Base-by-base conservation (phyloP, 2,888 invertebrate genomes). In the Antheraea yamamai region DNA sequence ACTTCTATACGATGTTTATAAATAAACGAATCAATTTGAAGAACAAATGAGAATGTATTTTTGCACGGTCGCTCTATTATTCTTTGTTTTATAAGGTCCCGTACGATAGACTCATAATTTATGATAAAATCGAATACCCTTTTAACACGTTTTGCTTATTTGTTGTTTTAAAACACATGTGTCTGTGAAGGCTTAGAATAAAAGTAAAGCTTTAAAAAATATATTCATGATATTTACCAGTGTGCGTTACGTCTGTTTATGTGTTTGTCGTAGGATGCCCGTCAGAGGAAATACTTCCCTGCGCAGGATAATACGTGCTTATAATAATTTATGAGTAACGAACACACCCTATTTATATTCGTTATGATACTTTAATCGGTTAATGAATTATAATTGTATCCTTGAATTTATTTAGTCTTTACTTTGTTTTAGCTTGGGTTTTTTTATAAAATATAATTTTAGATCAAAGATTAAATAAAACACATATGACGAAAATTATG, bases 201-300 rank as follows among this genome's bases (percentile, higher is more conserved):
- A 16, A 16, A 66, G 0, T 12, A 47, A 47, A 47, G 47, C 7
- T 47, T 47, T 47, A 47, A 47, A 47, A 47, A 12, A 68, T 0
- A 30, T 7, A 30, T 68, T 12, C 26, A 16, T 23, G 23, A 61
- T 61, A 61, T 61, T 23, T 61, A 61, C 61, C 7, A 61, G 20
- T 61, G 61, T 61, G 61, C 10, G 10, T 61, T 12, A 39, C 35
- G 35, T 61, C n/a, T 23, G 2, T 61, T 23, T n/a, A 2, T n/a
- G 20, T n/a, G 7, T 6, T 7, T 39, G 35, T 3, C 30, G 66
- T 68, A 68, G 66, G 66, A 68, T 68, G 30, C 35, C 26, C 66
- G 66, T 68, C 66, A 68, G 26, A 68, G 66, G 66, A 68, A 68
- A 68, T 20, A 30, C 30, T 68, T 68, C 35, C 35, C 68, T 70